phyloP scores from a whole-genome alignment of 1,140 invertebrate species.

The Anagrus nilaparvatae region DNA sequence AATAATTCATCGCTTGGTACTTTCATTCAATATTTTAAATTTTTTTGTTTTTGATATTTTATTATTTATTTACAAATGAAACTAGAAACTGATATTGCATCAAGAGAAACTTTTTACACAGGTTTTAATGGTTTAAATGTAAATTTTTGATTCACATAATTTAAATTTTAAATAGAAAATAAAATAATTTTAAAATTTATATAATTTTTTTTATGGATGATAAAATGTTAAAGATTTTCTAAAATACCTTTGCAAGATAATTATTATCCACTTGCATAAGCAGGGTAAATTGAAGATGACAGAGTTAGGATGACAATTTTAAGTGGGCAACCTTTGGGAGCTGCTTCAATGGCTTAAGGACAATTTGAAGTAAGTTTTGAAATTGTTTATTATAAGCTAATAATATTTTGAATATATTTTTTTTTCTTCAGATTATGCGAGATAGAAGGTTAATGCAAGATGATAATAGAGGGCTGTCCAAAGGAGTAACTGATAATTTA shows the following conservation, averaged over 20 bases:
- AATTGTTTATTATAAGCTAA: no score
- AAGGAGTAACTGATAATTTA: constrained; percentile 83
- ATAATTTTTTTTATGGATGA: constrained; percentile 55
- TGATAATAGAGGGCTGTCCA: constrained; percentile 87
- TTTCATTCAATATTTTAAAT: no score
- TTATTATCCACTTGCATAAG: constrained; percentile 86
- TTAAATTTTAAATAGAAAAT: constrained; percentile 1
- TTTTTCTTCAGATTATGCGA: constrained; percentile 83
- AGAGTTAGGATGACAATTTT: constrained; percentile 63
- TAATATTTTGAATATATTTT: no score
- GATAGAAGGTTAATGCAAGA: constrained; percentile 89
- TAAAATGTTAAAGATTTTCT: constrained; percentile 67
- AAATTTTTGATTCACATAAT: constrained; percentile 18
- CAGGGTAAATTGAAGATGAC: constrained; percentile 80
- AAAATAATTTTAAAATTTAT: no score
- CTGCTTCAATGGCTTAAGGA: constrained; percentile 66
- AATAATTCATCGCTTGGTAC: no score
- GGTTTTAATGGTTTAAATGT: constrained; percentile 77
- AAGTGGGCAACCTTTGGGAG: constrained; percentile 79
- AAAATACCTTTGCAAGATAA: constrained; percentile 93
- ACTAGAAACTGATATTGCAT: constrained; percentile 63
- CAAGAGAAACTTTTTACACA: constrained; percentile 63
- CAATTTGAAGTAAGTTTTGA: constrained; percentile 67
- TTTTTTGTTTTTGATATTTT: no score
- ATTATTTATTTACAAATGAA: constrained; percentile 87